A percentile compares a stretch with the other conserved stretches of the same genome.
These are phyloP conservation scores for Poecilia latipinna DNA, from an alignment of 2,113 vertebrate genomes.

Conservation along the genomic window DNA sequence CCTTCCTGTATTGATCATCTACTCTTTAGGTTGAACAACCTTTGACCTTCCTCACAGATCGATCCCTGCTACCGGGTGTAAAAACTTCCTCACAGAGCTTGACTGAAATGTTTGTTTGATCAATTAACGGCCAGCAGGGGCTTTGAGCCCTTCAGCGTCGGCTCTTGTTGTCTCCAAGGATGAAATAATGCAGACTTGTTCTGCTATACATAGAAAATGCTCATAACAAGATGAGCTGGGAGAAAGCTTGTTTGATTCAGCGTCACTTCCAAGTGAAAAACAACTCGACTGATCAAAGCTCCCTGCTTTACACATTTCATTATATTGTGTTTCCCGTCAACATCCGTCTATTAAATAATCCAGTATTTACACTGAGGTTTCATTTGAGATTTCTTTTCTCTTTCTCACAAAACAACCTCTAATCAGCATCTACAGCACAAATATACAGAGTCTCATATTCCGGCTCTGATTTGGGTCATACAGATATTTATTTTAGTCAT, in stretches of 20 bases:
- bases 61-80: conserved; percentile 21
- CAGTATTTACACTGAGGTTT: conserved; percentile 7
- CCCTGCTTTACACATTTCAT: not conserved
- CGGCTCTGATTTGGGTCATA: conserved; percentile 11
- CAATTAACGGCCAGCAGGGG: conserved; percentile 9
- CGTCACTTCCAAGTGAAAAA: not conserved
- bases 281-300: conserved; percentile 4
- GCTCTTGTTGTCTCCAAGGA: not conserved
- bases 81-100: not conserved
- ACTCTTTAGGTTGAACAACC: conserved; percentile 56
- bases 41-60: conserved; percentile 34
- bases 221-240: not conserved
- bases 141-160: conserved; percentile 3
- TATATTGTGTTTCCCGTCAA: conserved; percentile 7
- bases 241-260: conserved; percentile 7
- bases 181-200: not conserved
- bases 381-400: conserved; percentile 11
- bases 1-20: conserved; percentile 49
- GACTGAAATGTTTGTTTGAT: conserved; percentile 40
- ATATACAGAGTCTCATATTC: not conserved
- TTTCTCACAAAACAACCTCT: conserved; percentile 12
- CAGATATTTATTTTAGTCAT: conserved; percentile 1
- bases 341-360: conserved; percentile 10
- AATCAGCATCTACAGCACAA: conserved; percentile 22
- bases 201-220: not conserved